phyloP scores from a whole-genome alignment of 1,140 invertebrate species.

The Drosophila jambulina region DNA sequence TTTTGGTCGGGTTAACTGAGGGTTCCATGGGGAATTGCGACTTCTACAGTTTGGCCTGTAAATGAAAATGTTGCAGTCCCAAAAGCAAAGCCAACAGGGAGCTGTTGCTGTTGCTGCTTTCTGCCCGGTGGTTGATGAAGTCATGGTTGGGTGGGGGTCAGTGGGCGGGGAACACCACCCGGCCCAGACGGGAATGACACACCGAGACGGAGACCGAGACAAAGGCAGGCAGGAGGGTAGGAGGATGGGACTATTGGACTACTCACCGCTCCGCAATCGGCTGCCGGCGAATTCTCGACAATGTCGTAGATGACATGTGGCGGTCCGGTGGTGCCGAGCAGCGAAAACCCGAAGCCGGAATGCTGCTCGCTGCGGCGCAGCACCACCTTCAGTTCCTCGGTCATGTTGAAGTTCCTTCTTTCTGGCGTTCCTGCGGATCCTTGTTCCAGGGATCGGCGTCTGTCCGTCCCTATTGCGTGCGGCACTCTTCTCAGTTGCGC shows the following conservation, averaged over 20 bases:
- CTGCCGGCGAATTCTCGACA: conserved; percentile 95
- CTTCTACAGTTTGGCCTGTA: conserved; percentile 7
- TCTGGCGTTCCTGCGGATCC: conserved; percentile 17
- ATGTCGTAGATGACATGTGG: conserved; percentile 97
- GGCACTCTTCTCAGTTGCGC: conserved; percentile 32
- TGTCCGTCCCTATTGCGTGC: conserved; percentile 39
- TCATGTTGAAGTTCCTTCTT: conserved; percentile 86
- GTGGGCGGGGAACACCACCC: conserved; percentile 8
- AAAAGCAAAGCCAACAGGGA: conserved; percentile 42
- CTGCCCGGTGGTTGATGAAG: conserved; percentile 48
- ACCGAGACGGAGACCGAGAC: conserved; percentile 13
- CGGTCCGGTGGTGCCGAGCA: conserved; percentile 93
- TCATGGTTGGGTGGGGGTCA: conserved; percentile 28
- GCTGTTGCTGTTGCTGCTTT: conserved; percentile 22
- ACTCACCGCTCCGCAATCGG: conserved; percentile 94
- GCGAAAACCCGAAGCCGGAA: conserved; percentile 94
- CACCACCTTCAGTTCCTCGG: conserved; percentile 94
- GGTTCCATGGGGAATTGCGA: conserved; percentile 3
- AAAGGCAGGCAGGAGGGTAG: conserved; percentile 10
- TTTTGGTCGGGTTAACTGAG: conserved; percentile 1
- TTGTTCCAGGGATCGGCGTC: conserved; percentile 33
- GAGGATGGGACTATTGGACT: not conserved
- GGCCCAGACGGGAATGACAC: conserved; percentile 47
- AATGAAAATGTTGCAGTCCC: conserved; percentile 38
- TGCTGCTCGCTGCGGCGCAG: conserved; percentile 90